Percentiles rank a stretch among this genome's conserved stretches.
Conservation (phyloP, 1,140 invertebrate species). For the Psix sp. region DNA sequence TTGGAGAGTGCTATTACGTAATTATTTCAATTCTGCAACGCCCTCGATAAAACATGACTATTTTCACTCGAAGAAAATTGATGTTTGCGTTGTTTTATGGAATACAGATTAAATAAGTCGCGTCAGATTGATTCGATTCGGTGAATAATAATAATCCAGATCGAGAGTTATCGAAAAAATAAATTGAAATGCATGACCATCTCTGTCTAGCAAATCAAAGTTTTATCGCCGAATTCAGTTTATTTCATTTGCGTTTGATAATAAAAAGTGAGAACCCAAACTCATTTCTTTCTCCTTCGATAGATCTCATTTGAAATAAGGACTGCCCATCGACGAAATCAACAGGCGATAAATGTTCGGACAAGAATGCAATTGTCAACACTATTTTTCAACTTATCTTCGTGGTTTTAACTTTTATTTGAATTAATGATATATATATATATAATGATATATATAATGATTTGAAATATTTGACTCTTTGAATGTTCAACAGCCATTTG, state of each 20-base stretch:
- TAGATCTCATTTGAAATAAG: conserved; percentile 15
- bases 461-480: too few species aligned
- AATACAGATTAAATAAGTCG: not conserved
- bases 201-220: conserved; percentile 1
- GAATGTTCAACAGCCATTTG: too few species aligned
- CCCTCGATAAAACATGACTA: conserved; percentile 7
- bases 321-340: conserved; percentile 21
- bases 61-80: conserved; percentile 1
- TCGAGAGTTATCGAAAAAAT: too few species aligned
- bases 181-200: too few species aligned
- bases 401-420: too few species aligned
- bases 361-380: conserved; percentile 26
- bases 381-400: too few species aligned
- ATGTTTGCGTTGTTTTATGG: not conserved
- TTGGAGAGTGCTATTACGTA: conserved; percentile 24
- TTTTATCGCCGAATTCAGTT: not conserved
- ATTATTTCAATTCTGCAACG: conserved; percentile 9
- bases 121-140: not conserved
- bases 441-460: too few species aligned
- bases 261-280: conserved; percentile 16
- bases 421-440: too few species aligned
- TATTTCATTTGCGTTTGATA: conserved; percentile 25
- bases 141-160: conserved; percentile 1
- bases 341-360: conserved; percentile 32
- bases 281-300: not conserved